Conservation (phyloP, 2,888 invertebrate species). For the Hesperia comma region DNA sequence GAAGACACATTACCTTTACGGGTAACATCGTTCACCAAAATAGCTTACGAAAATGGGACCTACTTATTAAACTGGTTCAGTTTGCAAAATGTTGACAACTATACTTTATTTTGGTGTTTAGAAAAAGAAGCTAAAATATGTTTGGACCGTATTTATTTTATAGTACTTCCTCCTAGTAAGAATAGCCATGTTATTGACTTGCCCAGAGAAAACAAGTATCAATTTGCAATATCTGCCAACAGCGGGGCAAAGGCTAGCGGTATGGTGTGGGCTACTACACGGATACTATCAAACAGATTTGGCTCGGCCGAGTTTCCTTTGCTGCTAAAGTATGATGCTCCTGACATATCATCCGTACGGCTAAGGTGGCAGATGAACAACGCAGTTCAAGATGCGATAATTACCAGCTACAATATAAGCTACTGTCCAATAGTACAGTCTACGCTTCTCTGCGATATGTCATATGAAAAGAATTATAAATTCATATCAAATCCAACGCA, state of each 20-base stretch:
- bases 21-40: constrained; percentile 86
- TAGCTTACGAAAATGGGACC: constrained; percentile 87
- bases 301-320: constrained; percentile 83
- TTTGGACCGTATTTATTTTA: constrained; percentile 77
- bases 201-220: constrained; percentile 84
- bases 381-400: constrained; percentile 86
- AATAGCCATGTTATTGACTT: constrained; percentile 85
- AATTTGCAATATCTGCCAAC: constrained; percentile 93
- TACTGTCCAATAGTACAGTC: constrained; percentile 88
- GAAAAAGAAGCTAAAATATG: constrained; percentile 79
- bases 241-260: constrained; percentile 88
- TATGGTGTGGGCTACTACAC: constrained; percentile 91
- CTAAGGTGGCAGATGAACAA: constrained; percentile 92
- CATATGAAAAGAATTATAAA: constrained; percentile 64
- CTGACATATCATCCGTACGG: constrained; percentile 68
- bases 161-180: constrained; percentile 60
- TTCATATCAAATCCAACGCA: constrained; percentile 72
- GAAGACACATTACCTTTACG: constrained; percentile 73
- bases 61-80: constrained; percentile 85
- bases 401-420: constrained; percentile 89
- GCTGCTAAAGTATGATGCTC: constrained; percentile 62
- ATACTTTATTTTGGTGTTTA: constrained; percentile 92
- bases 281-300: constrained; percentile 80
- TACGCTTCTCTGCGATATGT: constrained; percentile 82
- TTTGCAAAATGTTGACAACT: constrained; percentile 84